Conservation (phyloP, 2,797 vertebrate genomes). For the Saxicola maurus region DNA sequence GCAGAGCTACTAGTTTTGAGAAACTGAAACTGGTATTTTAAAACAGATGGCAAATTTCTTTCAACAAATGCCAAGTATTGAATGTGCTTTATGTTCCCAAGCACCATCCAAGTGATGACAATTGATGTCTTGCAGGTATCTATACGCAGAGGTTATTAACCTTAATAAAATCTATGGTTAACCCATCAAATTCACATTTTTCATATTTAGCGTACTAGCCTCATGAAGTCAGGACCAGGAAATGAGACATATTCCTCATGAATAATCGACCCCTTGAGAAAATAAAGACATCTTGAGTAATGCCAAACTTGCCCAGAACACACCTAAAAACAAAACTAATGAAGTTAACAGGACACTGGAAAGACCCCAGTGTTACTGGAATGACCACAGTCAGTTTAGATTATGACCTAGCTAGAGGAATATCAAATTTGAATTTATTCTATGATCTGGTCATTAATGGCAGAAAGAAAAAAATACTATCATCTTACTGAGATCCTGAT, state of each 20-base stretch:
- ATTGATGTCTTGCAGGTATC: neutral
- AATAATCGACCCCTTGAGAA: neutral
- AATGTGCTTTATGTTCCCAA: neutral
- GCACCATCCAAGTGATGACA: neutral
- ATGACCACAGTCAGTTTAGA: neutral
- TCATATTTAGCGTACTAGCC: neutral
- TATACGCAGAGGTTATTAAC: neutral
- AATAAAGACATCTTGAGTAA: neutral
- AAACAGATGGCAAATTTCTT: neutral
- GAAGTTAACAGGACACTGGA: neutral
- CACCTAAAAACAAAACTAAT: neutral
- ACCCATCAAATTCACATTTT: neutral
- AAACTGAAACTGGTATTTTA: neutral
- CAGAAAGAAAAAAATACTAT: neutral
- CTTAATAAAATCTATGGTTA: neutral
- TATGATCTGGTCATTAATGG: neutral
- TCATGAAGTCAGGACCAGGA: neutral
- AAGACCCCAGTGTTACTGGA: neutral
- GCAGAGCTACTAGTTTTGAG: neutral
- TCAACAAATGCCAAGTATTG: neutral
- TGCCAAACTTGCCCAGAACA: neutral
- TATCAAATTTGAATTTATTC: neutral
- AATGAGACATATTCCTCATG: neutral
- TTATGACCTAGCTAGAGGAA: neutral
- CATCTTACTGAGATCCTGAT: neutral